Base-by-base conservation (phyloP, 2,797 vertebrate species). In the Cyclura pinguis region DNA sequence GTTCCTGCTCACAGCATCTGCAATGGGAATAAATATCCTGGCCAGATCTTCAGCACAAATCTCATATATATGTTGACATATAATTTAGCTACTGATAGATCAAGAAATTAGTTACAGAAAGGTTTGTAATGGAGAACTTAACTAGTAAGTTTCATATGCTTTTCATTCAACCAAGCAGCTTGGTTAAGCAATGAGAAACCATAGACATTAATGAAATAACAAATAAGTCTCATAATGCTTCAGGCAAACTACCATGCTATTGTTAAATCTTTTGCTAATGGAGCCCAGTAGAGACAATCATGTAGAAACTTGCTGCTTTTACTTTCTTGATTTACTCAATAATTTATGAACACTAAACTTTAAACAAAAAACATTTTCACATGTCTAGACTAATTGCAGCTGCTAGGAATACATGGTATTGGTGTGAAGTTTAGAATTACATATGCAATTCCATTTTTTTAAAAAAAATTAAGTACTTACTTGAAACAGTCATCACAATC, bases 401-500 rank as follows among this genome's bases (percentile, higher is more conserved):
- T 93, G 89, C 91, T 91, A 92, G 91, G 82, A 88, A 85, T 38
- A 42, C 16, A 86, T 6, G 0, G 90, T 81, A 84, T 90, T 83
- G 59, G 1, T 47, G 80, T 52, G 89, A 88, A 59, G 64, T 35
- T 29, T 32, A 93, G 91, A 92, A 74, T 83, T 83, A 92, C 86
- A 89, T n/a, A 84, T 82, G 29, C 80, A 95, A 92, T 32, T 91
- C 93, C 94, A 90, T 38, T 18, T 69, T 90, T 47, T 47, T 47
- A 3, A 3, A 47, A 42, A 86, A 80, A 91, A 29, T 73, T 94
- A 94, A 95, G 89, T 85, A 89, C 98, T 93, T 98, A 99, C 99
- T 99, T 99, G 96, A 98, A 97, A 97, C 99, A 99, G 97, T 98
- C 98, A 92, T 98, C 98, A 57, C 99, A 99, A 96, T 98, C 98